Base-by-base conservation (phyloP, 1,140 invertebrate species). In the Gonatopus flavifemur region DNA sequence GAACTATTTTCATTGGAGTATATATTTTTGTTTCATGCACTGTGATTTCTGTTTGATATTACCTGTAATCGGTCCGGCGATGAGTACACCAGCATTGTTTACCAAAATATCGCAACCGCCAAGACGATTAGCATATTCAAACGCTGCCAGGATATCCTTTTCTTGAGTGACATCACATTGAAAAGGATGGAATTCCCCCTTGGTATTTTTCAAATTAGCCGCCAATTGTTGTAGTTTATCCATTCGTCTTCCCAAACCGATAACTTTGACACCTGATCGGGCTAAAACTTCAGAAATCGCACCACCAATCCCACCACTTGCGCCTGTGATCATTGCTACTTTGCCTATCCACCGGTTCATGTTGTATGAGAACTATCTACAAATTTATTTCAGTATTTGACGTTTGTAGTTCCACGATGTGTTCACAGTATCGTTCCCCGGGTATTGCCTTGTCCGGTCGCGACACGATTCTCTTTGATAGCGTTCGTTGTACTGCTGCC, bases 321-420 rank as follows among this genome's bases (percentile, higher is more conserved):
- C 86, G 0, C 87, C 88, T 1, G 88, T 89, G 8, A 91, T 84
- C 19, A 90, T 78, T 1, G 86, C 88, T 0, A 86, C 81, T 50
- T 82, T 82, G 46, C 83, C 83, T 2, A 47, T 52, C 86, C 86
- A 89, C 8, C 83, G 78, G 12, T 89, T 84, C 87, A 87, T 88
- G 35, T 57, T 66, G 13, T 30, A n/a, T n/a, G n/a, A n/a, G n/a
- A n/a, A n/a, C n/a, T n/a, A n/a, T n/a, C n/a, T n/a, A n/a, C n/a
- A n/a, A n/a, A n/a, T n/a, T n/a, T n/a, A n/a, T n/a, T n/a, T n/a
- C n/a, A n/a, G n/a, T n/a, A n/a, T n/a, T n/a, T n/a, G n/a, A n/a
- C n/a, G n/a, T n/a, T n/a, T n/a, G n/a, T n/a, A n/a, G n/a, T n/a
- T n/a, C n/a, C n/a, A n/a, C n/a, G n/a, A n/a, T n/a, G n/a, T n/a